Evolutionary conservation across 2,888 invertebrate genomes (phyloP).

Genomic region (Tiliacea aurago): DNA sequence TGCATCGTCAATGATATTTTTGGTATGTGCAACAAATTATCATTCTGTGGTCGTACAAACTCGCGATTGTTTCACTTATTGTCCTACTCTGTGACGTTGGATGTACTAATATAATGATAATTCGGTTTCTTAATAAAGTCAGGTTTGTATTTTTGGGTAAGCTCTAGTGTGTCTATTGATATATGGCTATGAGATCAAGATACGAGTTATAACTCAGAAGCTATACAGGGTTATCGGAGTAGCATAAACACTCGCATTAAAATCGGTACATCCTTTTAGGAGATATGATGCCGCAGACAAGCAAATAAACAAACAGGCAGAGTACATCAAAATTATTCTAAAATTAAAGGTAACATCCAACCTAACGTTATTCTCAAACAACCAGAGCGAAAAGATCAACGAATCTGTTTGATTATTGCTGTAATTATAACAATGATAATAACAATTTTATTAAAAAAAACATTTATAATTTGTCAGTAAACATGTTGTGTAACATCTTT

Average conservation of each 20-base stretch:
- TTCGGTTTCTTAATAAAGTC: slow-evolving; percentile 31
- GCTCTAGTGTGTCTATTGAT: slow-evolving; percentile 5
- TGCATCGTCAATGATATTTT: slow-evolving; percentile 64
- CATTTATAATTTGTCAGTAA: too few relatives aligned
- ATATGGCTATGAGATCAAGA: slow-evolving; percentile 27
- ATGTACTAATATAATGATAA: slow-evolving; percentile 30
- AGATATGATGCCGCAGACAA: neutral
- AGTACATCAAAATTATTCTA: too few relatives aligned
- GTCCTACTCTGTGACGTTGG: slow-evolving; percentile 72
- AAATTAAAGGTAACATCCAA: too few relatives aligned
- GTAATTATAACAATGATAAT: too few relatives aligned
- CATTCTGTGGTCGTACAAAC: slow-evolving; percentile 69
- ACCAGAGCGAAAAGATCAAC: neutral
- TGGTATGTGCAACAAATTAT: slow-evolving; percentile 71
- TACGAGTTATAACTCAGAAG: neutral
- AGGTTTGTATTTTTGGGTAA: slow-evolving; percentile 42
- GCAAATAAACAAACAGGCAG: neutral
- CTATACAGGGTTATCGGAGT: neutral
- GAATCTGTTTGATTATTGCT: too few relatives aligned
- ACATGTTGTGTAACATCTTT: too few relatives aligned
- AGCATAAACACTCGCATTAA: neutral
- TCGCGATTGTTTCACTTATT: slow-evolving; percentile 74
- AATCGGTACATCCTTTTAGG: neutral
- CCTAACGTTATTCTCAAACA: neutral
- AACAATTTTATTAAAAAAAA: too few relatives aligned